These are phyloP conservation scores for Prionailurus bengalensis DNA, from an alignment of 2,113 vertebrate species.

Conservation along the genomic window DNA sequence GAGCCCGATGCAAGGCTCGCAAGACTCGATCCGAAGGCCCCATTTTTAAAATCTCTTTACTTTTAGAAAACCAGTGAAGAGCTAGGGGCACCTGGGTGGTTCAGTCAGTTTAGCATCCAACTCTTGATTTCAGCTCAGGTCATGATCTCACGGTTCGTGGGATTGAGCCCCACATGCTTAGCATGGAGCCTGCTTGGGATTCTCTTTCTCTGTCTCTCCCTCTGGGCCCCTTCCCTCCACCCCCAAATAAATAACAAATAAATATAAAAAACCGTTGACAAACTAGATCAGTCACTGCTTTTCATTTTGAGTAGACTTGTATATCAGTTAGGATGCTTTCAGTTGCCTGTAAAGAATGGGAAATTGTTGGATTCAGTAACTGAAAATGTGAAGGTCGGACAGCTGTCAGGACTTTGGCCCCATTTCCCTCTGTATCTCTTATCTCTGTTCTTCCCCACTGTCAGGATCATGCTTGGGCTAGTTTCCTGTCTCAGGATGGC, in stretches of 20 bases:
- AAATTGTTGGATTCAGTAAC: not conserved
- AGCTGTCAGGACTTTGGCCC: not conserved
- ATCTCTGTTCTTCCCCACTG: not conserved
- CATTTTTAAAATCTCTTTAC: not conserved
- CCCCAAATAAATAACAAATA: too few relatives aligned
- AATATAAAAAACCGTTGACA: not conserved
- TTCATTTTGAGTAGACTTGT: not conserved
- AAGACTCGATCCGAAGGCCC: too few relatives aligned
- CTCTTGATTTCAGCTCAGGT: too few relatives aligned
- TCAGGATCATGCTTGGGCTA: not conserved
- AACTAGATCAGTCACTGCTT: not conserved
- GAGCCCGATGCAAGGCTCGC: too few relatives aligned
- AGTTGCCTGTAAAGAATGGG: not conserved
- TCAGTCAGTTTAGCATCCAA: too few relatives aligned
- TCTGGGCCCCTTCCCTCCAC: too few relatives aligned
- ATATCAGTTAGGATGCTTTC: not conserved
- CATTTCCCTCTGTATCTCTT: not conserved
- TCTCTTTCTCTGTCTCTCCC: too few relatives aligned
- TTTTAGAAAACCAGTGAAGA: not conserved
- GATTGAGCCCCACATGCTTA: too few relatives aligned
- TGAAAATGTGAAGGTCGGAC: not conserved
- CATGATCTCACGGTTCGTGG: too few relatives aligned
- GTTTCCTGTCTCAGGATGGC: not conserved
- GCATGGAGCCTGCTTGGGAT: too few relatives aligned
- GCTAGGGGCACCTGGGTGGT: not conserved